Conservation (phyloP, 2,888 invertebrate genomes). For the Spicauda simplicius region DNA sequence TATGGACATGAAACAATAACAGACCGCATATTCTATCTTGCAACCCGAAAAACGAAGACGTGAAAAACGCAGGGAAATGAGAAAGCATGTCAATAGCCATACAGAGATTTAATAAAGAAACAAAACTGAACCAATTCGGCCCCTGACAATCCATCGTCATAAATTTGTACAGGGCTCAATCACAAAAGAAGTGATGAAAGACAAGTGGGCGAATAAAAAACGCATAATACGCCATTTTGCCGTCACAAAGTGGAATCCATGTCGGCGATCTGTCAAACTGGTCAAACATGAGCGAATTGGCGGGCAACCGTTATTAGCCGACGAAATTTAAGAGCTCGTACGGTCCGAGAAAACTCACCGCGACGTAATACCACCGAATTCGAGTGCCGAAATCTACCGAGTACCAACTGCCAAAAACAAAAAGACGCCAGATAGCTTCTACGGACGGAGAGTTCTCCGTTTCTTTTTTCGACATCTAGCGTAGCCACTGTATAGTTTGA, state of each 20-base stretch:
- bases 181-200: slow-evolving; percentile 82
- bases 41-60: slow-evolving; percentile 36
- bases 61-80: slow-evolving; percentile 46
- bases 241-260: slow-evolving; percentile 78
- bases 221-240: slow-evolving; percentile 81
- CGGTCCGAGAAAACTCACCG: slow-evolving; percentile 46
- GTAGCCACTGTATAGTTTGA: slow-evolving; percentile 69
- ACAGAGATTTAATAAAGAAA: slow-evolving; percentile 65
- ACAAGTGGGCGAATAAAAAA: slow-evolving; percentile 79
- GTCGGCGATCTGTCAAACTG: slow-evolving; percentile 83
- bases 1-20: slow-evolving; percentile 31
- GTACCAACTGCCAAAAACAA: slow-evolving; percentile 71
- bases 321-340: slow-evolving; percentile 61
- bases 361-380: slow-evolving; percentile 54
- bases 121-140: slow-evolving; percentile 66
- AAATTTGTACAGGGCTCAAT: slow-evolving; percentile 69
- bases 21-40: slow-evolving; percentile 30
- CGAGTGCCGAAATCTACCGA: slow-evolving; percentile 56
- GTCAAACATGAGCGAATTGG: slow-evolving; percentile 74
- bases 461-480: slow-evolving; percentile 77
- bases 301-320: slow-evolving; percentile 65
- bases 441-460: slow-evolving; percentile 59
- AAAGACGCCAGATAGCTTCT: slow-evolving; percentile 78
- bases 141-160: slow-evolving; percentile 71
- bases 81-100: slow-evolving; percentile 50